phyloP scores from a whole-genome alignment of 2,113 vertebrate species.

The Cariama cristata region DNA sequence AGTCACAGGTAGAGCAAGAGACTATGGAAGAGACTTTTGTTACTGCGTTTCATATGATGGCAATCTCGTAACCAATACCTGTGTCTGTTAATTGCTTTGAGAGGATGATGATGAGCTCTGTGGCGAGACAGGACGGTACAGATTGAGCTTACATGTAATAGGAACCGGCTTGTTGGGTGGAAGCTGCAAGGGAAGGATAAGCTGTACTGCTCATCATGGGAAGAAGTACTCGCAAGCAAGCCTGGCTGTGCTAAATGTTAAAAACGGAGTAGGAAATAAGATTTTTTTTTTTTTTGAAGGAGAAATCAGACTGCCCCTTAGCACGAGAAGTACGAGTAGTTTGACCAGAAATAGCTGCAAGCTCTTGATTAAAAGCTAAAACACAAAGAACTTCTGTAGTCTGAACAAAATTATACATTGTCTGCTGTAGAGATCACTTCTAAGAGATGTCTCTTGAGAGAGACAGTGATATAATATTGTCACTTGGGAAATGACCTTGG shows the following conservation, averaged over 20 bases:
- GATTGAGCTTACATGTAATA: not conserved
- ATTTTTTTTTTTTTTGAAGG: not conserved
- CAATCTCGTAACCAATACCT: not conserved
- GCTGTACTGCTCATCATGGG: not conserved
- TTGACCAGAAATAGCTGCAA: constrained; percentile 35
- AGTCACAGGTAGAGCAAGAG: not conserved
- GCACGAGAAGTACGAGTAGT: not conserved
- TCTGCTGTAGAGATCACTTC: not conserved
- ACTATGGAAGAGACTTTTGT: not conserved
- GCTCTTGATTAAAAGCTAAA: constrained; percentile 28
- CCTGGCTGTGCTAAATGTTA: not conserved
- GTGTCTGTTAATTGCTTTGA: not conserved
- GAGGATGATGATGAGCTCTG: not conserved
- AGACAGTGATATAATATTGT: not conserved
- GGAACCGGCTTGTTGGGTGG: not conserved
- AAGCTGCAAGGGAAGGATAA: not conserved
- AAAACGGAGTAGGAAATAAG: not conserved
- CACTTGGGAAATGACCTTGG: not conserved
- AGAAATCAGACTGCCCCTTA: not conserved
- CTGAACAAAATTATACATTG: not conserved
- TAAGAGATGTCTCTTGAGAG: not conserved
- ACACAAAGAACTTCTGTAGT: constrained; percentile 9
- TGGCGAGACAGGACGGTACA: not conserved
- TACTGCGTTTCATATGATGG: not conserved
- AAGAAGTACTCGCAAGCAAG: not conserved